Conservation (phyloP, 2,113 vertebrate species). For the Saguinus midas region DNA sequence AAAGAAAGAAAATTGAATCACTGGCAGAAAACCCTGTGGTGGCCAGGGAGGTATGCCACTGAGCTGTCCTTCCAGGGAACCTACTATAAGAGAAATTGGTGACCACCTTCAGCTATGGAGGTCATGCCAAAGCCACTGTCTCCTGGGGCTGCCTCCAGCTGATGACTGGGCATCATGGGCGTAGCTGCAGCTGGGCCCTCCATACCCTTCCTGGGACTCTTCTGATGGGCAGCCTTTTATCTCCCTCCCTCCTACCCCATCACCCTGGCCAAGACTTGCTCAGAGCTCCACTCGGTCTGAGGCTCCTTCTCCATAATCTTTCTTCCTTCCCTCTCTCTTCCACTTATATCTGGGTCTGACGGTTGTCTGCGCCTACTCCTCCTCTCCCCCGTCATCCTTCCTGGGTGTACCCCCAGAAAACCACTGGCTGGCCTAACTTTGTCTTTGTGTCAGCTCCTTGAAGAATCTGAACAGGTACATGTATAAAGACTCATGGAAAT, state of each 20-base stretch:
- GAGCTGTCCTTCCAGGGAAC: not conserved
- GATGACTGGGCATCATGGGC: too few relatives aligned
- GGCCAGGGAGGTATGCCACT: not conserved
- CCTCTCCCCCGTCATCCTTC: not conserved
- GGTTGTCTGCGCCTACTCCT: too few relatives aligned
- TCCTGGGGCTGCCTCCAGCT: not conserved
- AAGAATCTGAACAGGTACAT: not conserved
- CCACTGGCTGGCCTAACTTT: not conserved
- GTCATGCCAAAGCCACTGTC: rapidly evolving
- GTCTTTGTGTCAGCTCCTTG: not conserved
- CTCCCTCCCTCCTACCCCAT: not conserved
- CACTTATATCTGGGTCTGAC: not conserved
- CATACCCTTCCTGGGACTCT: not conserved
- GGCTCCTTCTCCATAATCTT: not conserved
- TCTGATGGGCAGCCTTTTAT: too few relatives aligned
- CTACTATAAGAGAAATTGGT: not conserved
- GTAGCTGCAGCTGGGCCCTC: not conserved
- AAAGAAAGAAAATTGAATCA: too few relatives aligned
- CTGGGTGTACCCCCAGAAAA: not conserved
- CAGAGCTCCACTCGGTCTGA: not conserved
- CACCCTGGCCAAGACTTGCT: not conserved
- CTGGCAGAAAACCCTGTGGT: too few relatives aligned
- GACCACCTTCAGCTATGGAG: not conserved
- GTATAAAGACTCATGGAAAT: not conserved
- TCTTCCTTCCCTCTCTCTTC: not conserved